These are phyloP conservation scores for Napeogenes sylphis DNA, from an alignment of 2,888 invertebrate species.

Conservation along the genomic window DNA sequence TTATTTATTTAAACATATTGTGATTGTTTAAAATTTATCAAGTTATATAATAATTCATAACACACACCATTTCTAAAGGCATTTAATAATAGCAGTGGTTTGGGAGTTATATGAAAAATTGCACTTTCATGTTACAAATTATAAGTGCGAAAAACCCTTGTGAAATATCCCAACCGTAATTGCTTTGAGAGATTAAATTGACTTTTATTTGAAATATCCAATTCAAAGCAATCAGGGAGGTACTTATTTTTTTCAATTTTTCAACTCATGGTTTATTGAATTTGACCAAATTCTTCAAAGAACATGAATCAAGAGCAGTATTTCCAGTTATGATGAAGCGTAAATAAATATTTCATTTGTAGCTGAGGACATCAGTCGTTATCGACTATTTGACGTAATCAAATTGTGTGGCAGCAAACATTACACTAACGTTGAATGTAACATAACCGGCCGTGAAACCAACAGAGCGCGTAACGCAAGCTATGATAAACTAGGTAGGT, in stretches of 20 bases:
- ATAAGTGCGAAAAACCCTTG: slow-evolving; percentile 9
- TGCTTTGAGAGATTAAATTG: slow-evolving; percentile 15
- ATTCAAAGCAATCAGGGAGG: neutral
- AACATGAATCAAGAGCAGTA: too few relatives aligned
- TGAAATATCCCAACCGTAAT: slow-evolving; percentile 5
- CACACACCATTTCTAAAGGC: too few relatives aligned
- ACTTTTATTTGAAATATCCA: neutral
- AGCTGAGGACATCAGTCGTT: slow-evolving; percentile 4
- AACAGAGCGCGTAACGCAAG: slow-evolving; percentile 46
- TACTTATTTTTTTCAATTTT: too few relatives aligned
- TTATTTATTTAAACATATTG: too few relatives aligned
- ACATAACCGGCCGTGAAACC: slow-evolving; percentile 38
- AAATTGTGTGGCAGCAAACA: slow-evolving; percentile 18
- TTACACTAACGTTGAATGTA: slow-evolving; percentile 17
- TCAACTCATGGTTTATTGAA: too few relatives aligned
- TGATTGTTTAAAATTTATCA: too few relatives aligned
- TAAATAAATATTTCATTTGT: slow-evolving; percentile 8
- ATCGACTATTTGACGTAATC: slow-evolving; percentile 26
- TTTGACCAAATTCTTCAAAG: too few relatives aligned
- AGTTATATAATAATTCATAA: too few relatives aligned
- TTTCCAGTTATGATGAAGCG: neutral
- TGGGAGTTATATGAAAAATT: too few relatives aligned
- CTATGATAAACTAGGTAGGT: slow-evolving; percentile 49
- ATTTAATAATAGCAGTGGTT: too few relatives aligned
- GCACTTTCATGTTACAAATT: too few relatives aligned